Evolutionary conservation across 2,797 vertebrate species (phyloP).

Genomic region (Myripristis murdjan): DNA sequence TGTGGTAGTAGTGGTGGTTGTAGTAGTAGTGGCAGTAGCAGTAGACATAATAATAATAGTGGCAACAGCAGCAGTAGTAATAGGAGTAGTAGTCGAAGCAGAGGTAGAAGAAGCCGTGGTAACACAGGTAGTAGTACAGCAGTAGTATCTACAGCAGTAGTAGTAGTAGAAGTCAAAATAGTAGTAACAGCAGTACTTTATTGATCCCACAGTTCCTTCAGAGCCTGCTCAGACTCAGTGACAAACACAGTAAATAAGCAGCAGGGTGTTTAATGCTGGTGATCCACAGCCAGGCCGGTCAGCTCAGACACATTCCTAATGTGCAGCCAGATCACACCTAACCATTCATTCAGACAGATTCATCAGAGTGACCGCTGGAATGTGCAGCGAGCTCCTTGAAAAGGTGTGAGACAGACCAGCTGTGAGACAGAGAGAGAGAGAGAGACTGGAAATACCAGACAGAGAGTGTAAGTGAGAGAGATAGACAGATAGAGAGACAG

Average conservation of each 20-base stretch:
- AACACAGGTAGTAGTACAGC: neutral
- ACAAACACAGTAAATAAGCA: slow-evolving; percentile 11
- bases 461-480: slow-evolving; percentile 44
- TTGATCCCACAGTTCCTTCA: too few species aligned
- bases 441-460: slow-evolving; percentile 67
- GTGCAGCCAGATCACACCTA: slow-evolving; percentile 55
- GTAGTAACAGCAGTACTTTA: too few species aligned
- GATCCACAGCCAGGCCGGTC: slow-evolving; percentile 5
- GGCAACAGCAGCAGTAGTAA: neutral
- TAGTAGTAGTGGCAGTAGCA: too few species aligned
- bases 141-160: neutral
- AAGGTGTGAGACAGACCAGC: slow-evolving; percentile 74
- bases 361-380: slow-evolving; percentile 67
- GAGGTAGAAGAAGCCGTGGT: neutral
- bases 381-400: slow-evolving; percentile 67
- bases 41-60: too few species aligned
- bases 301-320: slow-evolving; percentile 62
- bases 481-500: slow-evolving; percentile 7
- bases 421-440: slow-evolving; percentile 51
- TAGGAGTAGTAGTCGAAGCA: neutral
- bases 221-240: too few species aligned
- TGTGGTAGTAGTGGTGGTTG: neutral
- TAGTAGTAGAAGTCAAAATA: neutral
- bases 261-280: slow-evolving; percentile 47
- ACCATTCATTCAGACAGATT: slow-evolving; percentile 59